Evolutionary conservation across 2,888 invertebrate genomes (phyloP), one percentile per base, ranked within the genome.

Genomic region (Leucoptera coffeella): DNA sequence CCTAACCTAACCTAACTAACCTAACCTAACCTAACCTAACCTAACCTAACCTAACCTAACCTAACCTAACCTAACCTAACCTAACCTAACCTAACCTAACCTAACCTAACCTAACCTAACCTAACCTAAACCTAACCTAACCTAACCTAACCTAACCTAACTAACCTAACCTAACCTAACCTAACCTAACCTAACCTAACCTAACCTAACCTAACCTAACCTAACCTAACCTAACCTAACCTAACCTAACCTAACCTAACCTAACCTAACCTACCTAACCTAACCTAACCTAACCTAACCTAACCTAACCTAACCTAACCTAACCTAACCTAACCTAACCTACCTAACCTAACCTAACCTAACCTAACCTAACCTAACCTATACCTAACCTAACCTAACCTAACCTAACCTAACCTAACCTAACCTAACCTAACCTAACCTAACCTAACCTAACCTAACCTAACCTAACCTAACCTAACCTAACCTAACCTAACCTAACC

Each of bases 191-290:
- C 22, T 22, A 22, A 22, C 22, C 22, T 22, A 22, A 22, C 22
- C 22, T 22, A 22, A 22, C 22, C 22, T 22, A 22, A 22, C 22
- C 22, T 22, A 22, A 22, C 22, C 22, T 22, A 22, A 22, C 22
- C 22, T 22, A 35, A 35, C 37, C 36, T 35, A 36, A 35, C 35
- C 35, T 35, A 38, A 37, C 35, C 37, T 35, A 35, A 35, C 34
- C 36, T 38, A 38, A 36, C 35, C 35, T 38, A 38, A 36, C 38
- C 36, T 37, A 35, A 37, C 35, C 24, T 15, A 22, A 22, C 22
- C 22, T 22, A 22, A 33, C 35, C 32, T 33, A 35, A 10, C n/a
- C n/a, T n/a, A n/a, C n/a, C n/a, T n/a, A n/a, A n/a, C n/a, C n/a
- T n/a, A n/a, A n/a, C n/a, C n/a, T 7, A 4, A 22, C 22, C 22